Evolutionary conservation across 2,113 vertebrate species (phyloP), one percentile per base, ranked within the genome.

Genomic region (Carassius gibelio): DNA sequence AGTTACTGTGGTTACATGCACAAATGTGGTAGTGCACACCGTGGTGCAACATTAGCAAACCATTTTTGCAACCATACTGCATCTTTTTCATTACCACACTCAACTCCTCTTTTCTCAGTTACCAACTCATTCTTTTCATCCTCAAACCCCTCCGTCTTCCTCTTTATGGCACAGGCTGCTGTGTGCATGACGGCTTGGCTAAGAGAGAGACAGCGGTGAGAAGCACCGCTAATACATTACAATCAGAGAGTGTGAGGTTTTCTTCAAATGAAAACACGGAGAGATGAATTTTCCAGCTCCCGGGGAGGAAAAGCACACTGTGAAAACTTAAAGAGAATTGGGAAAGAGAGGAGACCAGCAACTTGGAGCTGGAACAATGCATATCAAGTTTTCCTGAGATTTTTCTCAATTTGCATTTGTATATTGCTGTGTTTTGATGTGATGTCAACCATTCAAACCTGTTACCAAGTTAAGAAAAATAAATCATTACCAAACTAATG

Each of bases 111-210:
- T 61, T 36, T 68, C 64, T 57, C 59, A 34, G n/a, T 21, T n/a
- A 34, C 14, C 30, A 36, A 36, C 42, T 80, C 59, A 23, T 34
- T 64, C 78, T 52, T 8, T 75, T 75, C 48, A 52, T 36, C 64
- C 21, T 75, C 38, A 19, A 72, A 77, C 6, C 36, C 64, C 14
- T 83, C 74, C 8, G 38, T 42, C 45, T 81, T 36, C 74, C 21
- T 64, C 55, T 62, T 69, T 1, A 21, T 74, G 48, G 59, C 68
- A 42, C 8, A 85, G 64, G 50, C 74, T 84, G 52, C 76, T 68
- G 30, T 38, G 66, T 75, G 82, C 66, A 81, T 83, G 57, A 83
- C 64, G 61, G 68, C 81, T 52, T 85, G 84, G 84, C 87, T 36
- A 79, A 85, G 62, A 78, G 50, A 62, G 61, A 52, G 30, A 66